Percentiles rank a stretch among this genome's conserved stretches.
These are phyloP conservation scores for Mallotus villosus DNA, from an alignment of 2,797 vertebrate species.

Conservation along the genomic window DNA sequence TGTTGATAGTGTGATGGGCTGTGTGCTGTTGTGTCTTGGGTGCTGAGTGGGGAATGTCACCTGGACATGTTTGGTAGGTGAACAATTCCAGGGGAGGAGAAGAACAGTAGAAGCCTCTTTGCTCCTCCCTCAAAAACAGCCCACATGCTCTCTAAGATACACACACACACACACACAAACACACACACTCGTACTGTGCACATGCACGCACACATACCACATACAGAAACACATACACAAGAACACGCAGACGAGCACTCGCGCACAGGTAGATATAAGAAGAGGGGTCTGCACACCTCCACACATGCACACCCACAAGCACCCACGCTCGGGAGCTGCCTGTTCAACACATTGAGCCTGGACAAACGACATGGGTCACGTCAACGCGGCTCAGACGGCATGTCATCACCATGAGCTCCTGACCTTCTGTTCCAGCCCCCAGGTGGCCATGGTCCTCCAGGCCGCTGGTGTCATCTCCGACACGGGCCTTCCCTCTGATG, in stretches of 20 bases:
- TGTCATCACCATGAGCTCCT: constrained; percentile 31
- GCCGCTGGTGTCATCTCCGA: background rate
- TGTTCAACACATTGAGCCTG: no score
- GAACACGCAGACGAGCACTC: background rate
- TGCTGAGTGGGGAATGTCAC: constrained; percentile 36
- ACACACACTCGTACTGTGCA: no score
- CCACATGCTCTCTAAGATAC: constrained; percentile 8
- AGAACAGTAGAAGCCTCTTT: constrained; percentile 53
- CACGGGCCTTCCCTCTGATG: constrained; percentile 15
- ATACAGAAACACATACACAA: constrained; percentile 3
- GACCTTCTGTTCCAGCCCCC: constrained; percentile 31
- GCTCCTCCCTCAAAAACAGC: constrained; percentile 33
- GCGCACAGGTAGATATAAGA: no score
- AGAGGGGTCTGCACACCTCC: no score
- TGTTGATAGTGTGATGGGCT: constrained; percentile 29
- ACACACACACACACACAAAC: background rate
- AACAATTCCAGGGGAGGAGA: constrained; percentile 54
- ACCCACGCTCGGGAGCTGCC: no score
- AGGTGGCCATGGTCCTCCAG: background rate
- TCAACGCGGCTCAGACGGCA: background rate
- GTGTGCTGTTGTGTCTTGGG: no score
- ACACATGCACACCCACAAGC: no score
- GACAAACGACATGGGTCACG: no score
- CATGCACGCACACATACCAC: background rate
- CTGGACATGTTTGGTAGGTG: constrained; percentile 26